Evolutionary conservation across 2,797 vertebrate species (phyloP).

Genomic region (Sebastes trivittatus): DNA sequence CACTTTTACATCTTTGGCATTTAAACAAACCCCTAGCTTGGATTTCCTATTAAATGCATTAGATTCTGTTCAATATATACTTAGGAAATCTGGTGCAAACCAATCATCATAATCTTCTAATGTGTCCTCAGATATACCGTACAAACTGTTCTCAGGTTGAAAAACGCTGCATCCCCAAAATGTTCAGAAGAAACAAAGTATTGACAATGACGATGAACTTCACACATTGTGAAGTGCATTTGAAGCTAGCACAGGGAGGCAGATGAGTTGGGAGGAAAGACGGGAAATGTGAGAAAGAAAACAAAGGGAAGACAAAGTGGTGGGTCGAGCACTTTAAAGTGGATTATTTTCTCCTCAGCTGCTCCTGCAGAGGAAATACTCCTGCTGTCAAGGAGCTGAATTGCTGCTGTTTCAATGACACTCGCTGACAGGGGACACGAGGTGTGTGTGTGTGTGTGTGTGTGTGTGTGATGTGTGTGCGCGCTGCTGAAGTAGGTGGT

Average conservation of each 20-base stretch:
- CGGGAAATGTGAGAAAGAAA: background rate
- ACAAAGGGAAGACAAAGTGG: conserved; percentile 34
- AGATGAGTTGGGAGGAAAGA: background rate
- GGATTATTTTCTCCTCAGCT: conserved; percentile 45
- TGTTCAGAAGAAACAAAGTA: background rate
- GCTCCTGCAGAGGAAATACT: conserved; percentile 35
- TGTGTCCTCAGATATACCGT: background rate
- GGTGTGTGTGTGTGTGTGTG: background rate
- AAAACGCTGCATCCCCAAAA: background rate
- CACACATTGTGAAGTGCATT: background rate
- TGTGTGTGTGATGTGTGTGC: background rate
- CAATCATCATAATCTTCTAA: background rate
- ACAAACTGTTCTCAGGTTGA: background rate
- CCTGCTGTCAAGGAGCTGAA: conserved; percentile 41
- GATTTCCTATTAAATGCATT: background rate
- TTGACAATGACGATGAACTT: background rate
- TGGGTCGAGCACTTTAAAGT: conserved; percentile 38
- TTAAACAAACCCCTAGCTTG: background rate
- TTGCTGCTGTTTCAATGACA: conserved; percentile 44
- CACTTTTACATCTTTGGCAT: background rate
- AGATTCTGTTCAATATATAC: background rate
- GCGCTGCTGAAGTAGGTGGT: conserved; percentile 8
- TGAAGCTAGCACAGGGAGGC: background rate
- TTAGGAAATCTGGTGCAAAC: background rate
- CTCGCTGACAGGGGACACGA: conserved; percentile 26